Evolutionary conservation across 2,797 vertebrate species (phyloP).

Genomic region (Lateolabrax maculatus): DNA sequence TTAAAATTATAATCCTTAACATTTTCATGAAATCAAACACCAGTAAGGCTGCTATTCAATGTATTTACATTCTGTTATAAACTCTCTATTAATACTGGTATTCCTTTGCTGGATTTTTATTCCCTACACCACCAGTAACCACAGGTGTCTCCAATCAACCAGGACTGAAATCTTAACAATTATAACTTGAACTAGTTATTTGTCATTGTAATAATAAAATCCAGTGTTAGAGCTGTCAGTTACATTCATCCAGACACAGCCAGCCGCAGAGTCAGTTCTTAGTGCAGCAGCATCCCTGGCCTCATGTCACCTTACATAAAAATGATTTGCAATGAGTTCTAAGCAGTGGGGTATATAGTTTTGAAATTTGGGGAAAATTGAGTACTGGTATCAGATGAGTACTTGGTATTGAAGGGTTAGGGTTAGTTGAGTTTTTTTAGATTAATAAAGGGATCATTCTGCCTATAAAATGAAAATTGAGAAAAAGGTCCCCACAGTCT

Average conservation of each 20-base stretch:
- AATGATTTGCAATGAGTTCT: background rate
- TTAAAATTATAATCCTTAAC: background rate
- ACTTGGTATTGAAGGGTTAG: no score
- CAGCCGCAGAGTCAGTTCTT: background rate
- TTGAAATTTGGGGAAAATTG: background rate
- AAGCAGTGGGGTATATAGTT: background rate
- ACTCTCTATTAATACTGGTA: background rate
- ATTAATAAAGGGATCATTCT: background rate
- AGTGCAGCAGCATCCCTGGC: background rate
- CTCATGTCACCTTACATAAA: conserved; percentile 5
- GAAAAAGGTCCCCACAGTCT: background rate
- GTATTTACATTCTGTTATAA: background rate
- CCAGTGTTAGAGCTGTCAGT: background rate
- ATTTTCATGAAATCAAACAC: background rate
- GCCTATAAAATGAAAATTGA: background rate
- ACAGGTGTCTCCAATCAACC: background rate
- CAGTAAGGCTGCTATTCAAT: background rate
- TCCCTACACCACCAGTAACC: background rate
- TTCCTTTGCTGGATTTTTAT: background rate
- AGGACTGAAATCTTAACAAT: background rate
- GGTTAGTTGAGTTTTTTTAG: no score
- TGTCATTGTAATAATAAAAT: background rate
- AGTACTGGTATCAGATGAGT: background rate
- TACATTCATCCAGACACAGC: background rate
- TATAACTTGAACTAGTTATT: background rate